These are phyloP conservation scores for Mobula hypostoma DNA, from an alignment of 2,113 vertebrate genomes.

Conservation along the genomic window DNA sequence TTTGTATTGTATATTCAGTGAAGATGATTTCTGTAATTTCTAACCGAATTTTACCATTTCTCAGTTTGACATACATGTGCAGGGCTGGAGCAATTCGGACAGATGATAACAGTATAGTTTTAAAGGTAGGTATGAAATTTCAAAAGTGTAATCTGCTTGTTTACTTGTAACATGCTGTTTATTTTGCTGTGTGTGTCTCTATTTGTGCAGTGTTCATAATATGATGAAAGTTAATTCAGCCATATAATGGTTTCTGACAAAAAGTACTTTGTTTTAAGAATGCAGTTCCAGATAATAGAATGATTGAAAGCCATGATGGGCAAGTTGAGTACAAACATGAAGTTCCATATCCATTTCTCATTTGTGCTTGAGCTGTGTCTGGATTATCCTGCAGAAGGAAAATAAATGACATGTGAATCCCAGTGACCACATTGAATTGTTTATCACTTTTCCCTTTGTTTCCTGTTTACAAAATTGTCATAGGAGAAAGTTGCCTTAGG, in stretches of 20 bases:
- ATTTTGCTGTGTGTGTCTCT: background rate
- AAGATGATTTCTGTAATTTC: background rate
- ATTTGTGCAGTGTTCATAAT: background rate
- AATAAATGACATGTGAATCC: background rate
- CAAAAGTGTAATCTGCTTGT: background rate
- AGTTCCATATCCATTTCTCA: background rate
- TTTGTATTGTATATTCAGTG: background rate
- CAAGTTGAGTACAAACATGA: background rate
- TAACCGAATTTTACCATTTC: background rate
- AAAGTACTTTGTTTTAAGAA: background rate
- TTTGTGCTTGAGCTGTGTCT: background rate
- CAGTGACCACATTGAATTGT: background rate
- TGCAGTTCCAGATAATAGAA: background rate
- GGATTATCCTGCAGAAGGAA: background rate
- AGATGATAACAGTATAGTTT: conserved; percentile 79
- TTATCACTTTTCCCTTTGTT: background rate
- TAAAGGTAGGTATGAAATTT: conserved; percentile 69
- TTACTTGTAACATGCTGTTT: background rate
- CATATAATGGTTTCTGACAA: background rate
- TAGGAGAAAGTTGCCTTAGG: background rate
- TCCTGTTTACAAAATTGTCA: background rate
- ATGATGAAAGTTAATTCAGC: background rate
- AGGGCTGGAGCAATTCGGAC: conserved; percentile 90
- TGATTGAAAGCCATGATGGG: too few relatives aligned
- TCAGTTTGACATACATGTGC: conserved; percentile 97